These are phyloP conservation scores for Phyllopteryx taeniolatus DNA, from an alignment of 2,113 vertebrate species.

Conservation along the genomic window DNA sequence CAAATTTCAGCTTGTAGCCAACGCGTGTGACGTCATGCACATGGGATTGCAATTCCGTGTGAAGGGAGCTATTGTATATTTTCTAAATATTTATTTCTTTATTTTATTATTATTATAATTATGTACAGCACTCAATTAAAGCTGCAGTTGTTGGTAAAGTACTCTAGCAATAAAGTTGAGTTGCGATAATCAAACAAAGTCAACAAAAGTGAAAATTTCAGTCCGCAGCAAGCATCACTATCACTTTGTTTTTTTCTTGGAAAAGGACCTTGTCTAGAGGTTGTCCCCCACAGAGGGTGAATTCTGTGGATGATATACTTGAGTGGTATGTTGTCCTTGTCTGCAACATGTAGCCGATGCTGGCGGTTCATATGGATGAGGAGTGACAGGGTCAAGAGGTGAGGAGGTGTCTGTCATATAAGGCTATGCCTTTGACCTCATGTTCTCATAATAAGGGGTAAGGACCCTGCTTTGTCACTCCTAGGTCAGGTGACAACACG, in stretches of 20 bases:
- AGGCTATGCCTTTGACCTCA: constrained; percentile 66
- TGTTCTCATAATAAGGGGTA: constrained; percentile 72
- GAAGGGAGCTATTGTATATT: too few species aligned
- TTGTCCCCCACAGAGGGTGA: constrained; percentile 25
- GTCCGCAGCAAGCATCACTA: background rate
- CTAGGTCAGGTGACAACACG: constrained; percentile 58
- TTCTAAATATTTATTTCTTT: too few species aligned
- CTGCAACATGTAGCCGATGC: constrained; percentile 44
- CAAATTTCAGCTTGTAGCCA: too few species aligned
- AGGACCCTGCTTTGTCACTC: constrained; percentile 70
- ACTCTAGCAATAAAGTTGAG: too few species aligned
- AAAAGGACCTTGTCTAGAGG: constrained; percentile 39
- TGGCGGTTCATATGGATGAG: constrained; percentile 58
- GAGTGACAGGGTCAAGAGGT: constrained; percentile 69
- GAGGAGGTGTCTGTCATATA: constrained; percentile 67
- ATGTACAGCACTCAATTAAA: too few species aligned
- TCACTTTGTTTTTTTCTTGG: constrained; percentile 6
- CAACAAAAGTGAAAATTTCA: background rate
- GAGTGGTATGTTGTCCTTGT: constrained; percentile 56
- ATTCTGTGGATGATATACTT: constrained; percentile 43
- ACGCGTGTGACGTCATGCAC: too few species aligned
- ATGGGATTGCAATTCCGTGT: too few species aligned
- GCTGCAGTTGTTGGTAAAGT: too few species aligned
- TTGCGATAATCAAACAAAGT: too few species aligned
- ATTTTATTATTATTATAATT: too few species aligned